Conservation (phyloP, 2,888 invertebrate species). For the Drosophila tripunctata region DNA sequence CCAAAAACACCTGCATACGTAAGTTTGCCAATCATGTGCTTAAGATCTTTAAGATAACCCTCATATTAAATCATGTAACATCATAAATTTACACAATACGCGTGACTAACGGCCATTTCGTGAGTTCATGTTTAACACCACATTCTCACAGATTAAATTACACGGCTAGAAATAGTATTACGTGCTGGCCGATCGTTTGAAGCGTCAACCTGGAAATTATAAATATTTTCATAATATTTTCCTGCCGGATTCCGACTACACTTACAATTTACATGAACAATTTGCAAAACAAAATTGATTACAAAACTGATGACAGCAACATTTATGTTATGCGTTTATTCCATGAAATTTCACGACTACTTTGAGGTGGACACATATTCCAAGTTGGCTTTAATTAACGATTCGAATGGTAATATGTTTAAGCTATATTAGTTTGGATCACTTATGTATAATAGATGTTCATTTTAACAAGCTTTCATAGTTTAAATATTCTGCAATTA, state of each 20-base stretch:
- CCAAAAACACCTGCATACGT: too few relatives aligned
- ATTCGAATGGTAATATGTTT: too few relatives aligned
- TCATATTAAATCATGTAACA: not conserved
- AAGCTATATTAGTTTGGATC: too few relatives aligned
- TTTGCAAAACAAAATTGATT: not conserved
- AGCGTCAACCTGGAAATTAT: not conserved
- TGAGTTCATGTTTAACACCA: slow-evolving; percentile 7
- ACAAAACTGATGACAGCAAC: not conserved
- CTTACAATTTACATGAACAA: not conserved
- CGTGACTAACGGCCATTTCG: slow-evolving; percentile 1
- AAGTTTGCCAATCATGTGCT: too few relatives aligned
- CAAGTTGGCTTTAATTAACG: too few relatives aligned
- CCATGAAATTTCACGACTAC: too few relatives aligned
- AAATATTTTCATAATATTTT: not conserved
- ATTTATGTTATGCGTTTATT: too few relatives aligned
- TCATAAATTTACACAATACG: not conserved
- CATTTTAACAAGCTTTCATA: too few relatives aligned
- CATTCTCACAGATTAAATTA: slow-evolving; percentile 1
- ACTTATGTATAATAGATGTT: too few relatives aligned
- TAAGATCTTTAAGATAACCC: not conserved
- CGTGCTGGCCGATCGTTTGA: not conserved
- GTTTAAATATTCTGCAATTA: too few relatives aligned
- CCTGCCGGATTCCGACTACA: not conserved
- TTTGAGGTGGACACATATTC: too few relatives aligned
- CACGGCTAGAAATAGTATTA: not conserved